Base-by-base conservation (phyloP, 2,888 invertebrate genomes). In the Anthrax anthrax region DNA sequence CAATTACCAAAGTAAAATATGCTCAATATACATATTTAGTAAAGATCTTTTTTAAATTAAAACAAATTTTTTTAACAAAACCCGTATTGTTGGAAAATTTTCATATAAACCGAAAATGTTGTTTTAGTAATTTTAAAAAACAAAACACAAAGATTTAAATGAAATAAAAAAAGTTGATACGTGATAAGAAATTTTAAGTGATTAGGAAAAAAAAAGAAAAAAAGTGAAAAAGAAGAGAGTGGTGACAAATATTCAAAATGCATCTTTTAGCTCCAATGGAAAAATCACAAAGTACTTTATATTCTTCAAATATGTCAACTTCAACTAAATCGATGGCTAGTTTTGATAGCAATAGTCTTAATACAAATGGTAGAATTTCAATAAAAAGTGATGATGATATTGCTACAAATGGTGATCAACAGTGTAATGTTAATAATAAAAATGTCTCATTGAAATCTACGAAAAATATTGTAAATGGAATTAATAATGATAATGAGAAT, bases 311-410 rank as follows among this genome's bases (percentile, higher is more conserved):
- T 36, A 47, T 50, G 46, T 50, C 50, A 29, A 43, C 48, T 37
- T 54, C 54, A n/a, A 51, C 51, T 12, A 52, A 48, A 43, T 51
- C 54, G 18, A 50, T 52, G 32, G 44, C 42, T 34, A 54, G 51
- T 43, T 50, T 43, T 19, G 47, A 44, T 32, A 50, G 47, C 18
- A 45, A 34, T 43, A 39, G 29, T 32, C 41, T 39, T 39, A 43
- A 46, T 16, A 42, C 39, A 27, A 42, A 16, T 42, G 60, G 2
- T 59, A 62, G n/a, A n/a, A n/a, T n/a, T n/a, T n/a, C n/a, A n/a
- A n/a, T 49, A 63, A 61, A 43, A 61, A 56, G 58, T 19, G 58
- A 48, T 50, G 49, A 51, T 42, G 49, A 44, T 32, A 47, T 37
- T 27, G 17, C 16, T 17, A 45, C n/a, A n/a, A n/a, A 27, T 41